Evolutionary conservation across 2,113 vertebrate species (phyloP), one percentile per base, ranked within the genome.

Genomic region (Ancistrus triradiatus): DNA sequence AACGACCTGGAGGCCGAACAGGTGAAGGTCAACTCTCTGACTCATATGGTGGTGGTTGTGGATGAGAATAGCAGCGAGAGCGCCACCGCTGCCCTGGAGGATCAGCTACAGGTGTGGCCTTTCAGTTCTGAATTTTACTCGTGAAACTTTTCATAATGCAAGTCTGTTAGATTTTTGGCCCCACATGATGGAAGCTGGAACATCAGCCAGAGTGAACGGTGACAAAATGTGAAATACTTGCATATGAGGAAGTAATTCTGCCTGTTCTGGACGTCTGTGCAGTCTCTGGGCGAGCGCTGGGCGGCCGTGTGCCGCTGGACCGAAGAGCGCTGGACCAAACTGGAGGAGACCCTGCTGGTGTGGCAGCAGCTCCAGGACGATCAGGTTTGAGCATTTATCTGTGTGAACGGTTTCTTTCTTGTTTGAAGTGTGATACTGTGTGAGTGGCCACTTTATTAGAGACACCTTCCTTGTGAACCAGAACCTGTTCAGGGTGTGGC

Each of bases 1-100:
- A 90, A 76, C 66, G 96, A 98, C 75, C 85, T 99, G 61, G 95
- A 99, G 83, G 66, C 84, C 14, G 95, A 99, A 61, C 95, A 99
- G 77, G 91, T 95, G 74, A 98, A 95, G 70, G 96, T 98, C 0
- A 98, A 99, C 78, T 99, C 93, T n/a, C 75, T 99, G 21, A 98
- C 96, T 0, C 96, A 98, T 80, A 99, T 99, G 96, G 96, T 99
- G 0, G 95, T 99, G 0, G 95, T 99, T 43, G 95, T 99, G 1
- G 96, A 99, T 77, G 96, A 98, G 78, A 95, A 90, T 83, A 93
- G 86, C 1, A 90, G 93, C 0, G 96, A 98, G 79, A 86, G 86
- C 15, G 91, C 94, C 59, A 97, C 95, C 0, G 92, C 90, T 74
- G 21, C 88, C 14, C 78, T 99, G 63, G 96, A 99, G 77, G 91